phyloP scores from a whole-genome alignment of 1,140 invertebrate genomes.

The Amyelois transitella region DNA sequence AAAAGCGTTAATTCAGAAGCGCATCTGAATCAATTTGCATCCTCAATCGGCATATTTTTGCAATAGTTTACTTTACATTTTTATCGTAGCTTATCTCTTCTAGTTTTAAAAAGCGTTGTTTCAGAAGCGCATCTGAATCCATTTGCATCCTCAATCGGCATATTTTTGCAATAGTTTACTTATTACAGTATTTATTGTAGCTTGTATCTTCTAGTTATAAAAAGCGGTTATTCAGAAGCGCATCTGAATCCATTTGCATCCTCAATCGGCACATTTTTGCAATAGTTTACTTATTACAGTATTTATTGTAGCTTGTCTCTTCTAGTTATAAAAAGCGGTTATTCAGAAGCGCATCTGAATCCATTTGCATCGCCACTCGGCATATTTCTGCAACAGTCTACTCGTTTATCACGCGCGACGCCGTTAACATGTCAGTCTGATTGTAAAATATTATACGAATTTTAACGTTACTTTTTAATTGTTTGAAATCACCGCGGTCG shows the following conservation, averaged over 20 bases:
- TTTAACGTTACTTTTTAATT: constrained; percentile 10
- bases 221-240: constrained; percentile 12
- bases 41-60: too few relatives aligned
- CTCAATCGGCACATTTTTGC: constrained; percentile 42
- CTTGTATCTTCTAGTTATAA: not conserved
- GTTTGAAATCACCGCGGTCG: not conserved
- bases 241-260: constrained; percentile 40
- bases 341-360: constrained; percentile 28
- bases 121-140: too few relatives aligned
- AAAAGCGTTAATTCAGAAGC: too few relatives aligned
- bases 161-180: too few relatives aligned
- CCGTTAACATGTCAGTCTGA: constrained; percentile 26
- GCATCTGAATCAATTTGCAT: too few relatives aligned
- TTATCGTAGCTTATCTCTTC: too few relatives aligned
- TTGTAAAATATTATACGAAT: constrained; percentile 32
- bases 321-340: not conserved
- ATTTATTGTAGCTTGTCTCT: not conserved
- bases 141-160: too few relatives aligned
- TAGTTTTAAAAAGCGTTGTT: too few relatives aligned
- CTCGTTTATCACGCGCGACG: constrained; percentile 25
- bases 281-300: constrained; percentile 28
- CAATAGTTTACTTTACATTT: too few relatives aligned
- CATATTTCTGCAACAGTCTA: constrained; percentile 37
- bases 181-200: too few relatives aligned
- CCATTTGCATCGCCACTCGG: constrained; percentile 42